Conservation (phyloP, 2,113 vertebrate genomes). For the Crypturellus undulatus region DNA sequence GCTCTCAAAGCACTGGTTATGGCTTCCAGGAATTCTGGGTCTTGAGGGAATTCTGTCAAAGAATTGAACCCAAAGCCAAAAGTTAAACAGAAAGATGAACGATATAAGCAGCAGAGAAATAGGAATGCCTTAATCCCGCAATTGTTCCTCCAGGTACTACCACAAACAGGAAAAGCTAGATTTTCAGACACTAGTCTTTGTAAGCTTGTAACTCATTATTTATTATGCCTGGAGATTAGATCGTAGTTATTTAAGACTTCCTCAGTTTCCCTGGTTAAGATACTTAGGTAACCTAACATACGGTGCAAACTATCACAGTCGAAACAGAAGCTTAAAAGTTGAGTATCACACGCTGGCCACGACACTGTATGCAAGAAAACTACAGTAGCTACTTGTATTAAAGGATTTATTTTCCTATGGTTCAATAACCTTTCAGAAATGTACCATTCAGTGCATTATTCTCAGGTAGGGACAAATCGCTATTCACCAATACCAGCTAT, state of each 20-base stretch:
- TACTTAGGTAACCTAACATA: accelerated
- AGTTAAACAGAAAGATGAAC: slow-evolving; percentile 8
- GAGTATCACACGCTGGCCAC: accelerated
- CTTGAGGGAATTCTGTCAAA: slow-evolving; percentile 85
- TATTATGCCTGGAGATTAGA: not conserved
- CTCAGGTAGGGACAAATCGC: not conserved
- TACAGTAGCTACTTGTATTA: not conserved
- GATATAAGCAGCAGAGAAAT: not conserved
- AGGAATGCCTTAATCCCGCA: slow-evolving; percentile 23
- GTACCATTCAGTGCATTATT: not conserved
- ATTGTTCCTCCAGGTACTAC: not conserved
- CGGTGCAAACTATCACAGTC: not conserved
- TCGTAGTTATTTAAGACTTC: not conserved
- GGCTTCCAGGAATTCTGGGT: slow-evolving; percentile 93
- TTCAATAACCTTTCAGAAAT: slow-evolving; percentile 39
- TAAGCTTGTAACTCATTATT: not conserved
- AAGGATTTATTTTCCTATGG: not conserved
- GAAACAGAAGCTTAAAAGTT: not conserved
- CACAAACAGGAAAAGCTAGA: slow-evolving; percentile 10
- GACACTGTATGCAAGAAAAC: not conserved
- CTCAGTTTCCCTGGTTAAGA: not conserved
- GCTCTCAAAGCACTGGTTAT: slow-evolving; percentile 92
- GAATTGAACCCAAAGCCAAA: slow-evolving; percentile 56
- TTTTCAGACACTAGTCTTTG: slow-evolving; percentile 15
- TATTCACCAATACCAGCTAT: not conserved